phyloP scores from a whole-genome alignment of 2,113 vertebrate genomes.

The Neogale vison region DNA sequence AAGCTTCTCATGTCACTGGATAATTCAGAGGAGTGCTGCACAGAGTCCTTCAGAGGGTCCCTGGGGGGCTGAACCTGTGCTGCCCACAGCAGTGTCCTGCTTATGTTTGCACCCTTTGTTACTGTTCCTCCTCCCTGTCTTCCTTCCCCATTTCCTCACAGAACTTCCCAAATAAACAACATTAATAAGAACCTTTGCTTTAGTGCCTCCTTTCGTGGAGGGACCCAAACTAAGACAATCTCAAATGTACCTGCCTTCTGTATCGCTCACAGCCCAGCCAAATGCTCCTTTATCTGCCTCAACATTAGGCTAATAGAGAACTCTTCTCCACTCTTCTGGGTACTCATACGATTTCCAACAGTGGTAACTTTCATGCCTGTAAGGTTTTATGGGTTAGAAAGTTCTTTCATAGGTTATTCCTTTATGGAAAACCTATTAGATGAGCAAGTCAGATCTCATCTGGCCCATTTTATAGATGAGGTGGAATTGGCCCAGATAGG shows the following conservation, averaged over 20 bases:
- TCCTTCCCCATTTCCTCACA: background rate
- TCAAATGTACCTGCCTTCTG: background rate
- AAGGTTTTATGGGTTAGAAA: background rate
- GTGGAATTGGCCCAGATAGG: background rate
- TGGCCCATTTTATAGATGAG: background rate
- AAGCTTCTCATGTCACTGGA: background rate
- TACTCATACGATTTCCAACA: background rate
- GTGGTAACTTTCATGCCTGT: background rate
- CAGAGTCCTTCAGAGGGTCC: background rate
- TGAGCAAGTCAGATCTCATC: background rate
- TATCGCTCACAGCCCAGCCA: background rate
- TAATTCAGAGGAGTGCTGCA: background rate
- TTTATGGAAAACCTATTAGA: background rate
- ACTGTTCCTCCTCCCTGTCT: rapidly evolving
- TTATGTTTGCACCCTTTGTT: rapidly evolving
- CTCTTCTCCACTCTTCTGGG: background rate
- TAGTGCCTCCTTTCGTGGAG: background rate
- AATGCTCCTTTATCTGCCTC: background rate
- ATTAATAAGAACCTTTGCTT: background rate
- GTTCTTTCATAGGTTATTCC: background rate
- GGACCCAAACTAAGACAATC: background rate
- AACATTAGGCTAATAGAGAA: background rate
- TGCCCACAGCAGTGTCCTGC: background rate
- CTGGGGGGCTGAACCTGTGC: too few relatives aligned
- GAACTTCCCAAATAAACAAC: background rate